Evolutionary conservation across 2,113 vertebrate genomes (phyloP), one percentile per base, ranked within the genome.

Genomic region (Cisticola juncidis): DNA sequence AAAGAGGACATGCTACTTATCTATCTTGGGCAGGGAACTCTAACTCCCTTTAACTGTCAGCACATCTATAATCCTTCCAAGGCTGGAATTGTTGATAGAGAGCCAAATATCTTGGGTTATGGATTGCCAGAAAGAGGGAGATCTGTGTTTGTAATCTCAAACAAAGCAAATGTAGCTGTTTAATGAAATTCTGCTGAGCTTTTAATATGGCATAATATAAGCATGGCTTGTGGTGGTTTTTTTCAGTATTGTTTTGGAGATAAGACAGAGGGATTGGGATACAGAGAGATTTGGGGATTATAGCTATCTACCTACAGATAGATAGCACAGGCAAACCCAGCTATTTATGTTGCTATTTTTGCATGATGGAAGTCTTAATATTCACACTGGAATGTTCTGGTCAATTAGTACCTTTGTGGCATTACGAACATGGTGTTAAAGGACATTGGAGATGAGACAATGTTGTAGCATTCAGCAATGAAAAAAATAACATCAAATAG

Each of bases 11-110:
- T 44, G 76, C 69, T 94, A 83, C 82, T 97, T 96, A 94, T 92
- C 71, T 95, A 21, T 90, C 87, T 94, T 78, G 40, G 35, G 85
- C 94, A 93, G 69, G 85, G 94, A 81, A 90, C 64, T 92, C 66
- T 81, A 81, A 36, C 94, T 91, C 73, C 4, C 9, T 93, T 93
- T 93, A 94, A 94, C 94, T 95, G 78, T 94, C 92, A 95, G 64
- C 23, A 17, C 84, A 95, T 95, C 91, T 95, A 19, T 96, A 91
- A 94, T 95, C 93, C 77, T 84, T 89, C 53, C 58, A 77, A 89
- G 88, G 47, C 89, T 95, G 91, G 94, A 92, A 94, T 60, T 86
- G 72, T 95, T 95, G 94, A 88, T 90, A 90, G 65, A 78, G n/a
- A 86, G 84, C 92, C 90, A 93, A 68, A 92, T 95, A 71, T 89